Base-by-base conservation (phyloP, 2,888 invertebrate genomes). In the Drosophila flavopinicola region DNA sequence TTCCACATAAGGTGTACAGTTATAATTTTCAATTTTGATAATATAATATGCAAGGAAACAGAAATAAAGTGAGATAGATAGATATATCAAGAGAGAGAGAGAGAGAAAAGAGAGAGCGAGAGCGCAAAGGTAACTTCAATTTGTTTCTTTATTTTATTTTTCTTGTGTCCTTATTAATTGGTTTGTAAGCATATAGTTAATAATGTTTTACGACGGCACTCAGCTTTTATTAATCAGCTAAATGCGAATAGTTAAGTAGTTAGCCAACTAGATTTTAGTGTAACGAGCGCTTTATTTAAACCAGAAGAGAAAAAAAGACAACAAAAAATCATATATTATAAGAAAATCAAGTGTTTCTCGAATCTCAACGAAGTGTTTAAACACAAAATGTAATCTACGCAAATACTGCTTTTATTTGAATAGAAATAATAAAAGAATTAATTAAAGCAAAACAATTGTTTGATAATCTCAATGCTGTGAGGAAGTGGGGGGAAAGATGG, bases 201-300 rank as follows among this genome's bases (percentile, higher is more conserved):
- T 13, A 47, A 15, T 37, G 15, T 32, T n/a, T 59, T 35, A 52
- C 52, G 35, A 17, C 47, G 59, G 59, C 59, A 67, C 37, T 54
- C 68, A 17, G 52, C 41, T 23, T 27, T 44, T 10, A 11, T 25
- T 6, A 39, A 17, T 35, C 25, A 39, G 35, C 45, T 24, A 39
- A 66, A 61, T 32, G 56, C 37, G 29, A 56, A 38, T 17, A 38
- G 33, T 48, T 38, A 44, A 33, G 39, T 13, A 29, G 39, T 37
- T 24, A 39, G 38, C 47, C 44, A 38, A 52, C 30, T 49, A 51
- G n/a, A 51, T 45, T 68, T 66, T 32, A 51, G 57, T 57, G 29
- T 49, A 49, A 39, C 67, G 53, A 73, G 59, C 66, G 54, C 58
- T 47, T 54, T 17, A 27, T 30, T 49, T 42, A 32, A 32, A 51